Evolutionary conservation across 1,140 invertebrate species (phyloP), one percentile per base, ranked within the genome.

Genomic region (Cydia amplana): DNA sequence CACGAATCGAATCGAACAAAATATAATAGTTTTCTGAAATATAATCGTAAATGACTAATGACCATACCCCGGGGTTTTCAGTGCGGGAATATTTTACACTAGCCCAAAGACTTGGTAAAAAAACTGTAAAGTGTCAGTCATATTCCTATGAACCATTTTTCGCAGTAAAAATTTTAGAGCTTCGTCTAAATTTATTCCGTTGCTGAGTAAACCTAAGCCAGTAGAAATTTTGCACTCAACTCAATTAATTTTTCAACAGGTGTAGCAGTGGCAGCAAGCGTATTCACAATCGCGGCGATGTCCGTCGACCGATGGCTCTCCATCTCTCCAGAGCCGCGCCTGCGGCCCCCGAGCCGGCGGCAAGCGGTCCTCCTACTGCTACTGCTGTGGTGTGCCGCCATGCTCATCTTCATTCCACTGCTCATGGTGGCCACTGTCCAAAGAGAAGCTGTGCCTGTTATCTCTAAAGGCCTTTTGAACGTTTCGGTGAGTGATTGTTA

Each of bases 201-300:
- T 0, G 7, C 7, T 36, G 32, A 28, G 28, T 0, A 28, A 28
- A 4, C 28, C 28, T 28, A 28, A 28, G 28, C 28, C 28, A 28
- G 28, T 28, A 28, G 28, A 28, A 28, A 28, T 28, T 28, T 28
- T 28, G 28, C 2, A 28, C 2, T 28, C 4, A 4, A 51, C 4
- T 18, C 1, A 18, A 51, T 7, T 18, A 0, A 0, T 77, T 74
- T 80, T 73, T 87, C 87, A 10, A 20, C 90, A 97, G 96, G 96
- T 76, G 95, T 97, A 18, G 94, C 96, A 4, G 96, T 97, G 5
- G 95, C 95, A 6, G 95, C 95, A 2, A 96, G 96, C 78, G 95
- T 97, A 20, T 96, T 96, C 85, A 97, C 96, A 0, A 95, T 97
- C 55, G 95, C 95, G 0, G 95, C 95, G 0, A 96, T 97, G 95